A percentile compares a stretch with the other conserved stretches of the same genome.
Evolutionary conservation across 2,888 invertebrate genomes (phyloP).

Genomic region (Emmelina monodactyla): DNA sequence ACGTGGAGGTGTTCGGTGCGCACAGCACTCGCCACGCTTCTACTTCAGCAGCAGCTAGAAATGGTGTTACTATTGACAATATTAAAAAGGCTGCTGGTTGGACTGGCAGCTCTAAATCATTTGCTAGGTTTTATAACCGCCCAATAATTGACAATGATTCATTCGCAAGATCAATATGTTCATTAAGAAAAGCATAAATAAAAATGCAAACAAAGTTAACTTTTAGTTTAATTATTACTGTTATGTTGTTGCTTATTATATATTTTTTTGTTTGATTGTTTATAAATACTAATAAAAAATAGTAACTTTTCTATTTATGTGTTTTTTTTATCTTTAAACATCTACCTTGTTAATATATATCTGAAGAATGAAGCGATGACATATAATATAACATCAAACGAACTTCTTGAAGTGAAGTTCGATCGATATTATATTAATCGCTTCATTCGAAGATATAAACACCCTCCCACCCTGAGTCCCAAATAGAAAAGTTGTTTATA

Average conservation of each 20-base stretch:
- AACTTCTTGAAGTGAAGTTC: not conserved
- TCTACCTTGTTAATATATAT: not conserved
- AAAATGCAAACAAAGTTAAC: not conserved
- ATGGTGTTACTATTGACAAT: conserved; percentile 6
- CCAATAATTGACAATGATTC: not conserved
- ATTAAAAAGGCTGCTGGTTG: conserved; percentile 12
- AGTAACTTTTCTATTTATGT: not conserved
- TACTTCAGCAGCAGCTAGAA: conserved; percentile 7
- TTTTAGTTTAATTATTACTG: not conserved
- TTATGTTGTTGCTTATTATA: not conserved
- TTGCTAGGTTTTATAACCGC: conserved; percentile 9
- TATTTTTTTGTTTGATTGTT: not conserved
- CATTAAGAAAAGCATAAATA: not conserved
- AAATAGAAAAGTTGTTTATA: not conserved
- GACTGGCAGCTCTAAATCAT: conserved; percentile 6
- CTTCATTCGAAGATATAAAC: not conserved
- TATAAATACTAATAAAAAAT: not conserved
- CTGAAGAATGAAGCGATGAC: not conserved
- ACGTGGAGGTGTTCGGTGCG: conserved; percentile 6
- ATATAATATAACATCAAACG: not conserved
- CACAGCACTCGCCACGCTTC: conserved; percentile 12
- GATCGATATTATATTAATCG: not conserved
- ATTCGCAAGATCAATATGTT: not conserved
- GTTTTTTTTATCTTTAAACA: not conserved
- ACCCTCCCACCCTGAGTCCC: not conserved